Evolutionary conservation across 2,113 vertebrate species (phyloP).

Genomic region (Ceyx melanurus): DNA sequence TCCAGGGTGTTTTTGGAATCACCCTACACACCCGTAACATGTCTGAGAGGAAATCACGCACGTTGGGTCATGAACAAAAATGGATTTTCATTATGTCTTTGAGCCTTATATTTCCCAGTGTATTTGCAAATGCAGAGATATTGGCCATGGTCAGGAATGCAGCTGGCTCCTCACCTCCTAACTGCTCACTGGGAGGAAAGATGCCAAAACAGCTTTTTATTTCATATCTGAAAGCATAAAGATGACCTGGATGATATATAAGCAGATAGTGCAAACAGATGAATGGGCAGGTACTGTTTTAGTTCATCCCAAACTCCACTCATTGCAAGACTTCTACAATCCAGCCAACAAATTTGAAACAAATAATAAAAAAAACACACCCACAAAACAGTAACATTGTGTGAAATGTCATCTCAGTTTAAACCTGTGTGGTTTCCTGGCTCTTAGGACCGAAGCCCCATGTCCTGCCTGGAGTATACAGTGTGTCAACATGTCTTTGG

Average conservation of each 20-base stretch:
- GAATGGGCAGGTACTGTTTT: neutral
- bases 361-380: neutral
- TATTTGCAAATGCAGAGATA: neutral
- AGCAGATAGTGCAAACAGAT: neutral
- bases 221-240: neutral
- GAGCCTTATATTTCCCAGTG: neutral
- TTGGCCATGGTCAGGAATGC: rapidly evolving
- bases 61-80: neutral
- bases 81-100: neutral
- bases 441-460: rapidly evolving
- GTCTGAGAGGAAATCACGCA: rapidly evolving
- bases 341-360: neutral
- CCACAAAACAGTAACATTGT: neutral
- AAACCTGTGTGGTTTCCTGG: neutral
- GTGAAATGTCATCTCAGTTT: neutral
- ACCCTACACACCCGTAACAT: rapidly evolving
- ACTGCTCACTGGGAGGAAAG: neutral
- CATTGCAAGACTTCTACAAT: neutral
- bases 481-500: rapidly evolving
- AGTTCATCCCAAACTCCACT: neutral
- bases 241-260: neutral
- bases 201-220: neutral
- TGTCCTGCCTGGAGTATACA: neutral
- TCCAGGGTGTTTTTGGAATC: neutral
- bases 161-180: neutral